Base-by-base conservation (phyloP, 2,113 vertebrate species). In the Nothocercus nigrocapillus region DNA sequence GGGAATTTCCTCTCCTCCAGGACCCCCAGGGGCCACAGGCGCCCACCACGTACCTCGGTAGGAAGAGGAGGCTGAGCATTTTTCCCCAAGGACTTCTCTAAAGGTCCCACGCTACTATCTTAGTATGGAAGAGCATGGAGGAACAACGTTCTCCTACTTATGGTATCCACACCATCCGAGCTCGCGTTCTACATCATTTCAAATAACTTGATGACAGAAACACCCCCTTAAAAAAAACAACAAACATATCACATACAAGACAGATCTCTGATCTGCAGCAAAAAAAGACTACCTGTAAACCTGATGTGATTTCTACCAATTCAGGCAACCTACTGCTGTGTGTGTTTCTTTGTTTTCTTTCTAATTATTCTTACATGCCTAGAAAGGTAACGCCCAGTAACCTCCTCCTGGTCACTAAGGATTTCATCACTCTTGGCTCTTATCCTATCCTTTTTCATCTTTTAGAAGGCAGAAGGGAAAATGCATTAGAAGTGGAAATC, bases 41-140 rank as follows among this genome's bases (percentile, higher is more conserved):
- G 20, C 45, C 45, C 45, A 49, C 49, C 49, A 49, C 5, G 49
- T 22, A 22, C 54, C 34, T 89, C 89, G 73, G 82, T 38, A 82
- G 62, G 56, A 90, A 91, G n/a, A 85, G 75, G 32, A 12, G n/a
- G 34, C 73, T 93, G 59, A 95, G 73, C 91, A 58, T 75, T 95
- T 95, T 94, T 94, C 77, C 44, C 62, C 70, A 28, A 76, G 9
- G 69, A 74, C 94, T 95, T 96, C 63, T 68, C 49, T 88, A 69
- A 67, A 62, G 56, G 54, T 89, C 63, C 68, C 76, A 51, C 32
- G 56, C n/a, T 36, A 22, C 92, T 78, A 27, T 72, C 54, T 49
- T 63, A 92, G 67, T 58, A 24, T 85, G 90, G 58, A 92, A 73
- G 11, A 27, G 10, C 47, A 69, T 5, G 7, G 5, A 87, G 6